Percentiles rank a stretch among this genome's conserved stretches.
Conservation (phyloP, 2,797 vertebrate genomes). For the Fringilla coelebs region DNA sequence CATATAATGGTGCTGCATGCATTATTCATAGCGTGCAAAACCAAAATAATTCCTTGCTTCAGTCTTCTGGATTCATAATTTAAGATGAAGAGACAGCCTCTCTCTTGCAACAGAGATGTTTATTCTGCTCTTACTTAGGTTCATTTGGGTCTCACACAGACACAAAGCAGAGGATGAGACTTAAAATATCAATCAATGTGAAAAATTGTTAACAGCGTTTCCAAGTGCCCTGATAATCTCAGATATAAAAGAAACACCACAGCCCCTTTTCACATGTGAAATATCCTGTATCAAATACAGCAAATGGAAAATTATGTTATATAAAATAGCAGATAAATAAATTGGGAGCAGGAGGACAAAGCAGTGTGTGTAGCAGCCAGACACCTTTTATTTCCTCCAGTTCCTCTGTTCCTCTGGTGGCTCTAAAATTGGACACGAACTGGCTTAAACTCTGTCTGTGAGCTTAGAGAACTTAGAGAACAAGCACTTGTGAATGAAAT, state of each 20-base stretch:
- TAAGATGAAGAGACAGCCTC: constrained; percentile 1
- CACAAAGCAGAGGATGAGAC: not conserved
- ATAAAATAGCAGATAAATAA: not conserved
- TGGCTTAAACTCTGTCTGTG: not conserved
- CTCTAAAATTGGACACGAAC: not conserved
- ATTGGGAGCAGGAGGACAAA: not conserved
- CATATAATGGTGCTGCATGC: not conserved
- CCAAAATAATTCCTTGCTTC: not conserved
- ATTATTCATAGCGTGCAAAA: constrained; percentile 49
- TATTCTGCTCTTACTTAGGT: not conserved
- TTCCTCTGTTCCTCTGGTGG: not conserved
- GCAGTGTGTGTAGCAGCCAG: not conserved
- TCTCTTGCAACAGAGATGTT: not conserved
- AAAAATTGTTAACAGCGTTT: not conserved
- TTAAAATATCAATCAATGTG: not conserved
- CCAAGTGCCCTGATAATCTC: not conserved
- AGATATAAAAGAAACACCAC: not conserved
- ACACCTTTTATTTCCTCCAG: not conserved
- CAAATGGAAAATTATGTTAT: not conserved
- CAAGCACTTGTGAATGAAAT: not conserved
- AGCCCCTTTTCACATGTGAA: not conserved
- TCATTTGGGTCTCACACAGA: not conserved
- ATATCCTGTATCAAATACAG: not conserved
- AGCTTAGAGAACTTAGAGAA: not conserved
- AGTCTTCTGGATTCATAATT: not conserved